A percentile compares a stretch with the other conserved stretches of the same genome.
Conservation (phyloP, 2,888 invertebrate genomes). For the Euclidia mi region DNA sequence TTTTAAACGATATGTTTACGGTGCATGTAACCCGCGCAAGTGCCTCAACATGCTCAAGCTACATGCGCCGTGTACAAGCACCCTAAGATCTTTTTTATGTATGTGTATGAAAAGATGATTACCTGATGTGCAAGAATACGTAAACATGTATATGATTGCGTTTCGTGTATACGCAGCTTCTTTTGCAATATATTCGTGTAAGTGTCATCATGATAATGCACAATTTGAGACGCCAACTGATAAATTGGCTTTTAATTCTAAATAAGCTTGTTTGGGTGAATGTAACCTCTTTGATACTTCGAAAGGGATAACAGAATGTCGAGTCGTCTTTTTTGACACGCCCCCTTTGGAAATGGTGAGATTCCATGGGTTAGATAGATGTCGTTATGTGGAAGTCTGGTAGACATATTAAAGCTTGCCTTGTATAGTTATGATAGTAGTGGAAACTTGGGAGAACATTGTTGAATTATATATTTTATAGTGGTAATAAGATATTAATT, state of each 20-base stretch:
- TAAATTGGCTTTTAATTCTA: conserved; percentile 55
- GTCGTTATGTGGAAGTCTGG: neutral
- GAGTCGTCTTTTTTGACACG: conserved; percentile 3
- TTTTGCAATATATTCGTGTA: neutral
- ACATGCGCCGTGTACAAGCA: too few species aligned
- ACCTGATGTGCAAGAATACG: too few species aligned
- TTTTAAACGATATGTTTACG: too few species aligned
- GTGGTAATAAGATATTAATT: too few species aligned
- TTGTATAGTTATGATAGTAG: too few species aligned
- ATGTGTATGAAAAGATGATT: too few species aligned
- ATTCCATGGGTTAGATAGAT: neutral
- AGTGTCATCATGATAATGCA: conserved; percentile 45
- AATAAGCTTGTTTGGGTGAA: conserved; percentile 48
- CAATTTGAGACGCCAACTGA: conserved; percentile 42
- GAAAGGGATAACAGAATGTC: conserved; percentile 12
- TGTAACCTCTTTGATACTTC: conserved; percentile 34
- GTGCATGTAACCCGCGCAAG: too few species aligned
- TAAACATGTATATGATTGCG: neutral
- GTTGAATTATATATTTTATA: too few species aligned
- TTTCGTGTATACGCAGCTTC: neutral
- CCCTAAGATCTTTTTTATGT: too few species aligned
- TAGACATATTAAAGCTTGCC: too few species aligned
- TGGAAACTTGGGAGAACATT: too few species aligned
- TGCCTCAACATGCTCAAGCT: too few species aligned
- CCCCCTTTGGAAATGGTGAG: neutral